Evolutionary conservation across 1,140 invertebrate species (phyloP), one percentile per base, ranked within the genome.

Genomic region (Dendrolimus punctatus): DNA sequence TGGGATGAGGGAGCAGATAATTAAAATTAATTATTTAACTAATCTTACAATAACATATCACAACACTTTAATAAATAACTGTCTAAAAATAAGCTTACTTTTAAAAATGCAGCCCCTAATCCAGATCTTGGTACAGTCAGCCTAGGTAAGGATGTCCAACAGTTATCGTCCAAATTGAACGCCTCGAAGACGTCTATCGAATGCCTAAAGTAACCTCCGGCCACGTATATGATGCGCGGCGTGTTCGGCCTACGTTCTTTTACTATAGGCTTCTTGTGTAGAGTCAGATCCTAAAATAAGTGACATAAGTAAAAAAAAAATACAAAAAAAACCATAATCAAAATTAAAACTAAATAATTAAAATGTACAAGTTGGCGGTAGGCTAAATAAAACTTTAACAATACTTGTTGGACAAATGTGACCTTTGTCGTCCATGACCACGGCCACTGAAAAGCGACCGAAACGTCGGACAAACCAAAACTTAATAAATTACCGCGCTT

Each of bases 141-240:
- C 66, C 92, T 91, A 2, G 94, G 90, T 48, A 97, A 87, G 10
- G 92, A 90, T 39, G 91, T 91, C 96, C 96, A 98, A 10, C 91
- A 91, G 70, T 93, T 92, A 64, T 96, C 94, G 64, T 95, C 93
- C 6, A 94, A 91, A 81, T 96, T 96, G 78, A 93, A 98, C 1
- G 93, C 95, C 79, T 98, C 96, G 61, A 98, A 85, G 46, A 93
- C 90, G 75, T 96, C 95, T 51, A 98, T 86, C 4, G 95, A 97
- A 72, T 96, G 92, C 57, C 93, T 89, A 44, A 93, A 91, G 77
- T 97, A 98, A 7, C 96, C 96, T 6, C 96, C 96, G 7, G 94
- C 95, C 37, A 96, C 92, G 76, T 96, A 98, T 60, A 98, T 96
- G 42, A 97, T 92, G 45, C 94, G 89, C 0, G 94, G 94, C 8